phyloP scores from a whole-genome alignment of 2,888 invertebrate genomes.

The Macrosiphum euphorbiae region DNA sequence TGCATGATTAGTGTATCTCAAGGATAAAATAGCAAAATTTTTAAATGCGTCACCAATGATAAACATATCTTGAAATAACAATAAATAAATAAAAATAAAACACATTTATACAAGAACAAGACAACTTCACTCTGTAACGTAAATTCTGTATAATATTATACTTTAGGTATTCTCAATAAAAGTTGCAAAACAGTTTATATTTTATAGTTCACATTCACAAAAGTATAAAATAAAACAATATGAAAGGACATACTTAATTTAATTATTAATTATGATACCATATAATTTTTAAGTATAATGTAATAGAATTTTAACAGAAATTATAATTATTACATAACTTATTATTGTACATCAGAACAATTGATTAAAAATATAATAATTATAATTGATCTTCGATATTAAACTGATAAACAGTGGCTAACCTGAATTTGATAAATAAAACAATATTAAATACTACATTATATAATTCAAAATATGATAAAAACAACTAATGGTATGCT shows the following conservation, averaged over 20 bases:
- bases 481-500: neutral
- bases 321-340: no score
- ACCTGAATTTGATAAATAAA: neutral
- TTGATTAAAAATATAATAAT: neutral
- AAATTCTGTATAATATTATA: neutral
- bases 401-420: neutral
- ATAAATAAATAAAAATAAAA: constrained; percentile 37
- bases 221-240: constrained; percentile 11
- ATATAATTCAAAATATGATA: neutral
- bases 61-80: constrained; percentile 33
- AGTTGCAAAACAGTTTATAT: neutral
- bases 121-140: neutral
- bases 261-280: neutral
- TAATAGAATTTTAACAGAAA: neutral
- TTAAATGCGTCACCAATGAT: constrained; percentile 43
- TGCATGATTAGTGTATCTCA: constrained; percentile 43
- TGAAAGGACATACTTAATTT: neutral
- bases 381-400: neutral
- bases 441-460: neutral
- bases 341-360: neutral
- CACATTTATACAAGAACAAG: constrained; percentile 1
- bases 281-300: neutral
- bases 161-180: neutral
- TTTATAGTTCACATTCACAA: neutral
- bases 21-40: constrained; percentile 46